Base-by-base conservation (phyloP, 2,113 vertebrate species). In the Cervus canadensis region DNA sequence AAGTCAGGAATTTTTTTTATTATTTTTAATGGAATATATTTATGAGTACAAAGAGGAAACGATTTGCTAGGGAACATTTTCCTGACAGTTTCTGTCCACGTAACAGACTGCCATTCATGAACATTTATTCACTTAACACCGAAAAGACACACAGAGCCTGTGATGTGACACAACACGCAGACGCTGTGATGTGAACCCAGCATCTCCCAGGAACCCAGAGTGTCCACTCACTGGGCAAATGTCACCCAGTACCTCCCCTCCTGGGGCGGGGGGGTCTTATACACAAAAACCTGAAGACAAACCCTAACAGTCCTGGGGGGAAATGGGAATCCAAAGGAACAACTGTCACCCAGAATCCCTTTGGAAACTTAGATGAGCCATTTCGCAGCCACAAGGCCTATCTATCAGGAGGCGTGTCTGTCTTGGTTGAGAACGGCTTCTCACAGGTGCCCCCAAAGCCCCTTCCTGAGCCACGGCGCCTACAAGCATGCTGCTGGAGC, bases 141-240 rank as follows among this genome's bases (percentile, higher is more conserved):
- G 0, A 11, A 15, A 19, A 50, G 74, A 78, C 6, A 36, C 17
- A 8, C 45, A 56, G 14, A 23, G 26, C 28, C n/a, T 26, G 3
- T 16, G 25, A 5, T 2, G 0, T 4, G 64, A 30, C 64, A 11
- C 33, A 36, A 21, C 4, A 67, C 4, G 1, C 9, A 36, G 67
- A 71, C 6, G 67, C 17, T 12, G 9, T 71, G 67, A 71, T 1
- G 5, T 40, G 19, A 71, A 36, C 28, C 3, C 36, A 59, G 15
- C 4, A 0, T 50, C 36, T 48, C 43, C 16, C 2, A 17, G 52
- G 30, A 15, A 6, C 12, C 19, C 2, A 2, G 7, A 1, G 6
- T 10, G 36, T 5, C 9, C 57, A 30, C 17, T 79, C 25, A 25
- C 9, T 33, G 43, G 57, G 5, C 5, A 17, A 26, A 12, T 0